Evolutionary conservation across 2,888 invertebrate species (phyloP), one percentile per base, ranked within the genome.

Genomic region (Clitarchus hookeri): DNA sequence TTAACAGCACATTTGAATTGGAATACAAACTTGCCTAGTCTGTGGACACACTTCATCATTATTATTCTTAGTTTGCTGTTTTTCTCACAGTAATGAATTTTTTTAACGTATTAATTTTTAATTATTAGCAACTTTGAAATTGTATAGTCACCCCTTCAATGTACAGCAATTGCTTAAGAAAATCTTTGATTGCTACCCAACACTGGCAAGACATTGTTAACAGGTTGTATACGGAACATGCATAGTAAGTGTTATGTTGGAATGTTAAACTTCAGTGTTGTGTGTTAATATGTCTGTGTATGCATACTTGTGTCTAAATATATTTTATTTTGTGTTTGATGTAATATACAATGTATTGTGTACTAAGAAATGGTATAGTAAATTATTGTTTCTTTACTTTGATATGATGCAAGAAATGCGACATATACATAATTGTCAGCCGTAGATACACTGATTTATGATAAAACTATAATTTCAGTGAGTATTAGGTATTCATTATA

Each of bases 281-380:
- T 65, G 65, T 65, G 65, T 65, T 65, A 65, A 53, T 53, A 65
- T 65, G 65, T n/a, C 65, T 65, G 19, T 65, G 65, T 65, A 65
- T 65, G 65, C 65, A 65, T 65, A 65, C 53, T 53, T 23, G 65
- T 65, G 65, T 65, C 6, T 65, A n/a, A 65, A 65, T n/a, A 65
- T 65, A 65, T 65, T 65, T 65, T 65, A 65, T 23, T 65, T 65
- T 65, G 23, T 65, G 65, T 65, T 65, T n/a, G 1, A 19, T 65
- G 65, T 65, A 65, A 23, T 65, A 65, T 65, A n/a, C 65, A 65
- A 19, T 53, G 23, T 65, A 65, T 23, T 65, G 23, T 65, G 65
- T 65, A 19, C n/a, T n/a, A 65, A 65, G 65, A 65, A 65, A n/a
- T 19, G 6, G 65, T 23, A 65, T 19, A 3, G n/a, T n/a, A n/a